Evolutionary conservation across 2,797 vertebrate genomes (phyloP).

Genomic region (Microchirus variegatus): DNA sequence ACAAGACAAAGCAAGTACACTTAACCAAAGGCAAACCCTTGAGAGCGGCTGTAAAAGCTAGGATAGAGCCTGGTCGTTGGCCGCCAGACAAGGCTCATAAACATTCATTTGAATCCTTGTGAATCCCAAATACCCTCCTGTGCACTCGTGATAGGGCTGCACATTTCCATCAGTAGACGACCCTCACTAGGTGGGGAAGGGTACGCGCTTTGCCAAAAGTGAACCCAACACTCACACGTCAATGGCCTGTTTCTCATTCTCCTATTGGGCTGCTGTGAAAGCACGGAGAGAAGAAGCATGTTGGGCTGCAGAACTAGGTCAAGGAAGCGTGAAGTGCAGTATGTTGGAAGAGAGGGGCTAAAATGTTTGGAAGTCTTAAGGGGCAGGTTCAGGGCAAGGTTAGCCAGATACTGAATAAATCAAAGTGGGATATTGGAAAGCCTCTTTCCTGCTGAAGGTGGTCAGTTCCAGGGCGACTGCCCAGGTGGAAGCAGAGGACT

Average conservation of each 20-base stretch:
- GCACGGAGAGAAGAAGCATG: constrained; percentile 63
- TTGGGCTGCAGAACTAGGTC: constrained; percentile 71
- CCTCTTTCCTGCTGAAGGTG: constrained; percentile 54
- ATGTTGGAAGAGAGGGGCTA: constrained; percentile 68
- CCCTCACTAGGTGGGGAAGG: constrained; percentile 42
- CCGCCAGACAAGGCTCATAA: constrained; percentile 71
- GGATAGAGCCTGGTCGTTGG: constrained; percentile 66
- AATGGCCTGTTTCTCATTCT: constrained; percentile 77
- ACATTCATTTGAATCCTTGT: constrained; percentile 71
- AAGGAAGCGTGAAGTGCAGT: constrained; percentile 71
- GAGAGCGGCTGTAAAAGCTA: constrained; percentile 64
- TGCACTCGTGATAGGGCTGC: constrained; percentile 62
- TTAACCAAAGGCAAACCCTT: constrained; percentile 44
- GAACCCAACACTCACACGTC: constrained; percentile 64
- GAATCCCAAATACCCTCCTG: constrained; percentile 72
- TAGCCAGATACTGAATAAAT: constrained; percentile 98
- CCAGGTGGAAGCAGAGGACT: constrained; percentile 80
- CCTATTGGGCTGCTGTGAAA: constrained; percentile 72
- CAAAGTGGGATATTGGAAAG: constrained; percentile 76
- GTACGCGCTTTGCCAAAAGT: constrained; percentile 40
- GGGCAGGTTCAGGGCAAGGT: constrained; percentile 96
- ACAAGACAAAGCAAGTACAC: constrained; percentile 46
- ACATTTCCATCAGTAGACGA: constrained; percentile 75
- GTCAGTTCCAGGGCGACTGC: constrained; percentile 78
- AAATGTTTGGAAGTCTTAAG: constrained; percentile 83